phyloP scores from a whole-genome alignment of 37 sponge, comb jelly and placozoan species.

The Hexactinellida sp. region DNA sequence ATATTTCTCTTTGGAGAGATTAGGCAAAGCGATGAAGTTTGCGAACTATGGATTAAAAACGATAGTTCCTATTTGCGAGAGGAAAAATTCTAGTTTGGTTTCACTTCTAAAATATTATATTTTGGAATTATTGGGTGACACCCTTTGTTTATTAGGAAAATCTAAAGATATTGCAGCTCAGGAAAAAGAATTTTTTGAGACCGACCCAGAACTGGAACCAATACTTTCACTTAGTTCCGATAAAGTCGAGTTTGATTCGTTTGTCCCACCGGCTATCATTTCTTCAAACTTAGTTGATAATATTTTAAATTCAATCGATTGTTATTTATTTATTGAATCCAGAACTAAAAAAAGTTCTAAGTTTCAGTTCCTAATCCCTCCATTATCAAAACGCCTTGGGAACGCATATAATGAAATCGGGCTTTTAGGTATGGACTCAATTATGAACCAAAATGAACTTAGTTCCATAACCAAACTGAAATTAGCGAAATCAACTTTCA shows the following conservation, averaged over 20 bases:
- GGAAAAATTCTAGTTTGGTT: background rate
- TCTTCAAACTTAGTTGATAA: background rate
- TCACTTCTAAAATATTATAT: background rate
- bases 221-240: background rate
- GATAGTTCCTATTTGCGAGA: background rate
- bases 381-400: background rate
- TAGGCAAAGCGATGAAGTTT: background rate
- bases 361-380: background rate
- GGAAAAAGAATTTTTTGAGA: background rate
- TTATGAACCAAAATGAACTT: background rate
- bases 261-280: background rate
- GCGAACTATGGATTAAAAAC: background rate
- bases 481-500: background rate
- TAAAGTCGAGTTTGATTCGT: background rate
- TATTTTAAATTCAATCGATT: background rate
- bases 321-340: background rate
- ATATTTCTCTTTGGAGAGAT: background rate
- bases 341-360: background rate
- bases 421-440: background rate
- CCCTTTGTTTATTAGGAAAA: background rate
- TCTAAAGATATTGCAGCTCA: background rate
- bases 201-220: background rate
- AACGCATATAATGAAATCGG: conserved; percentile 1
- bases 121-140: background rate
- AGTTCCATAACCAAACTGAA: background rate